These are phyloP conservation scores for Pseudoatta argentina DNA, from an alignment of 1,140 invertebrate species.

Conservation along the genomic window DNA sequence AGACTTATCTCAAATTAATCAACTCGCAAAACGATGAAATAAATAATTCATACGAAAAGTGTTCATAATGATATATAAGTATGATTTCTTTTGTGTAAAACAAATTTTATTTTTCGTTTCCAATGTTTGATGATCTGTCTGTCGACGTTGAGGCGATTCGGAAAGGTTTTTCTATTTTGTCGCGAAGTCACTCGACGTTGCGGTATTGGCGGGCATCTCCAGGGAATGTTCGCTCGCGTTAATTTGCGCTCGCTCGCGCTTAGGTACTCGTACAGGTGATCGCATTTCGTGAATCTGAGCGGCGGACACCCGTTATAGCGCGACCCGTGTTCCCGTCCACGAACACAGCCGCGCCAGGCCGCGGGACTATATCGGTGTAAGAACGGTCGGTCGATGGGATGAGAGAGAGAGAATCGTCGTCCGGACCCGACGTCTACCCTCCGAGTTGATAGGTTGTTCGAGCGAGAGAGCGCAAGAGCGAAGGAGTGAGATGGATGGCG, in stretches of 20 bases:
- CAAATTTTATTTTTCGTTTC: neutral
- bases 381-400: constrained; percentile 85
- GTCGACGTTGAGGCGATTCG: neutral
- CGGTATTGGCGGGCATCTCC: neutral
- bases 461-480: constrained; percentile 81
- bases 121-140: neutral
- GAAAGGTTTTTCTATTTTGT: neutral
- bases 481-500: constrained; percentile 55
- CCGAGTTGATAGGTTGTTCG: constrained; percentile 87
- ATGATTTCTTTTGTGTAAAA: neutral
- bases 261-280: constrained; percentile 21
- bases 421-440: constrained; percentile 84
- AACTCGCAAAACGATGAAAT: neutral
- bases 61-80: neutral
- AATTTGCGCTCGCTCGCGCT: constrained; percentile 18
- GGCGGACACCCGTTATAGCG: constrained; percentile 76
- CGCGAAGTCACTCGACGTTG: neutral
- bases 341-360: constrained; percentile 80
- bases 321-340: constrained; percentile 80
- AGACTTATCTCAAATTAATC: neutral
- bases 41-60: neutral
- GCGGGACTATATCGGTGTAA: constrained; percentile 84
- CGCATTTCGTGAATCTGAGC: constrained; percentile 10
- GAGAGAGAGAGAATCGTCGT: constrained; percentile 84
- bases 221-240: neutral